phyloP scores from a whole-genome alignment of 2,797 vertebrate genomes.

The Nannoperca australis region DNA sequence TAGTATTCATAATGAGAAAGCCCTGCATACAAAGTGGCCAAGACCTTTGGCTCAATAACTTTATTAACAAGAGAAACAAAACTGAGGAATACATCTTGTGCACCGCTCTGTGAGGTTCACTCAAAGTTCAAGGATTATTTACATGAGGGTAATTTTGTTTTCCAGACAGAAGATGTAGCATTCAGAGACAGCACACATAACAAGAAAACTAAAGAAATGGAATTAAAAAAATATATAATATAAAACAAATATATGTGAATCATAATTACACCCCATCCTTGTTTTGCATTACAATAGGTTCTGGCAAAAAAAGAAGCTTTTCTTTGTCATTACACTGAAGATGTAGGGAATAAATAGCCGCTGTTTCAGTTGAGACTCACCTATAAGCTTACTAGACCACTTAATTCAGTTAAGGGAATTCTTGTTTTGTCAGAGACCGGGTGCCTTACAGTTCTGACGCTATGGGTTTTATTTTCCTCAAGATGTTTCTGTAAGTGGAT shows the following conservation, averaged over 20 bases:
- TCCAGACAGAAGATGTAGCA: conserved; percentile 1
- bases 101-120: conserved; percentile 29
- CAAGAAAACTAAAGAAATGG: conserved; percentile 1
- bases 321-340: not conserved
- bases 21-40: conserved; percentile 9
- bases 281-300: conserved; percentile 2
- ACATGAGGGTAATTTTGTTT: conserved; percentile 14
- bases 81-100: conserved; percentile 20
- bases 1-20: conserved; percentile 25
- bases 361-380: not conserved
- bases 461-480: conserved; percentile 20
- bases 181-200: not conserved
- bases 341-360: not conserved
- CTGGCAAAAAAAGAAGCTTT: not conserved
- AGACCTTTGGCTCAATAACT: conserved; percentile 31
- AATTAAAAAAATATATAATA: not conserved
- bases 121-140: conserved; percentile 33
- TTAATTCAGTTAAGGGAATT: not conserved
- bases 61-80: conserved; percentile 34
- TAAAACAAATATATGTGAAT: not conserved
- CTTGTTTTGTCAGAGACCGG: not conserved
- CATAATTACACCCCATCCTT: not conserved
- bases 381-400: not conserved
- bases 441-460: conserved; percentile 1
- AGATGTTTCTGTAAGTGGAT: conserved; percentile 18